Evolutionary conservation across 1,140 invertebrate species (phyloP).

Genomic region (Drosophila ogumai): DNA sequence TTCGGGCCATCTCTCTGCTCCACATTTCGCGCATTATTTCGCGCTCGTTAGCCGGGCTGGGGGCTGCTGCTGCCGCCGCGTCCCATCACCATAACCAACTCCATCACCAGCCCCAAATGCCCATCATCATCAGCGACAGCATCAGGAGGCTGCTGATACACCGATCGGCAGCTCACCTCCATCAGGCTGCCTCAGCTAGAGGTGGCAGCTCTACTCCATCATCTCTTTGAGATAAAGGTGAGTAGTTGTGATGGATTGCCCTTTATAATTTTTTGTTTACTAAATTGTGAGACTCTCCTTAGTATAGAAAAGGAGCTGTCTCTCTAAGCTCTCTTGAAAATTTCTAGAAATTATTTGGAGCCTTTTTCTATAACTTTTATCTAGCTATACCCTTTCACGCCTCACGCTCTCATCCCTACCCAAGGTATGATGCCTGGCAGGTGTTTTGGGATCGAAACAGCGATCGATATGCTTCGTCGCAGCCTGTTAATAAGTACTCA

Average conservation of each 20-base stretch:
- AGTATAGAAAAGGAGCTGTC: too few species aligned
- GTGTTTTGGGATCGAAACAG: conserved; percentile 61
- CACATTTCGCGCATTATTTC: conserved; percentile 81
- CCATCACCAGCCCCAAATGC: conserved; percentile 34
- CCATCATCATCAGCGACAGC: conserved; percentile 50
- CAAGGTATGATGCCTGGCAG: conserved; percentile 41
- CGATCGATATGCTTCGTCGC: conserved; percentile 56
- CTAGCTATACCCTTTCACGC: neutral
- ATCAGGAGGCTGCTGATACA: conserved; percentile 16
- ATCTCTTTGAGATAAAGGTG: neutral
- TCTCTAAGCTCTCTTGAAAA: too few species aligned
- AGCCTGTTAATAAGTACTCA: conserved; percentile 82
- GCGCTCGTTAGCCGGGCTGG: conserved; percentile 67
- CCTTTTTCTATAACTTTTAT: neutral
- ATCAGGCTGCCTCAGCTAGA: conserved; percentile 6
- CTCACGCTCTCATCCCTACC: conserved; percentile 46
- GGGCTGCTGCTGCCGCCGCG: conserved; percentile 18
- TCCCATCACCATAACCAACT: conserved; percentile 41
- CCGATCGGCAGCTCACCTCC: conserved; percentile 19
- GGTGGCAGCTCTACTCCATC: conserved; percentile 17
- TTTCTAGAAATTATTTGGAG: too few species aligned
- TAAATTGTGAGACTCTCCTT: too few species aligned
- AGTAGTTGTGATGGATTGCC: neutral
- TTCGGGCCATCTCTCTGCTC: conserved; percentile 52
- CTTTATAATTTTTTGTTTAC: too few species aligned